A percentile compares a stretch with the other conserved stretches of the same genome.
These are phyloP conservation scores for Drosophila diplacantha DNA, from an alignment of 2,888 invertebrate genomes.

Conservation along the genomic window DNA sequence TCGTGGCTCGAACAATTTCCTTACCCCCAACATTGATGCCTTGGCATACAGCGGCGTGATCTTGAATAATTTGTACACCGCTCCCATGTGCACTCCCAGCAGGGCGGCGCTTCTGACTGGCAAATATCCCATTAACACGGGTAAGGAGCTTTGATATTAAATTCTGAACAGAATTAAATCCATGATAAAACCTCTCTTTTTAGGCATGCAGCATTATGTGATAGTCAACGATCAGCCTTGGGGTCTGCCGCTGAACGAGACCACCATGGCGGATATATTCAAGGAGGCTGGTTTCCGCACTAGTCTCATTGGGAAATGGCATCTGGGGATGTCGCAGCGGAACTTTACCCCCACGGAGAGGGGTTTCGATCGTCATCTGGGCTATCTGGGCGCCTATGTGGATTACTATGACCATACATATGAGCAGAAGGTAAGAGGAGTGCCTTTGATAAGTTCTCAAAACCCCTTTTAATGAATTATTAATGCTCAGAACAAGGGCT, in stretches of 20 bases:
- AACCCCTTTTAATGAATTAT: no score
- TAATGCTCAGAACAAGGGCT: constrained; percentile 39
- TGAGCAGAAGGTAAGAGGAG: constrained; percentile 74
- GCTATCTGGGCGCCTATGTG: constrained; percentile 89
- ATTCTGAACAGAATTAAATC: neutral
- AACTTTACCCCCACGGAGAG: constrained; percentile 82
- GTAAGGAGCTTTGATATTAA: constrained; percentile 67
- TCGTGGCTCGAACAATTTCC: constrained; percentile 92
- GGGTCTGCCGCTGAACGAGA: constrained; percentile 84
- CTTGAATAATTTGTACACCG: constrained; percentile 87
- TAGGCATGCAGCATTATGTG: constrained; percentile 86
- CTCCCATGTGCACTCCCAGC: constrained; percentile 91
- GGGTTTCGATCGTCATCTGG: constrained; percentile 89
- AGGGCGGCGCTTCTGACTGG: constrained; percentile 90
- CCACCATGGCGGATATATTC: constrained; percentile 84
- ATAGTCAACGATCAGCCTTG: constrained; percentile 84
- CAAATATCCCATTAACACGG: constrained; percentile 90
- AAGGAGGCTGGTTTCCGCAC: constrained; percentile 87
- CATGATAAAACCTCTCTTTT: neutral
- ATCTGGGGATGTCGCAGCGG: constrained; percentile 86
- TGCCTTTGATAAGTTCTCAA: fast-evolving
- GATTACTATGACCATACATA: constrained; percentile 87
- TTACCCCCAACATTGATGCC: constrained; percentile 93
- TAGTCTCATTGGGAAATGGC: constrained; percentile 94
- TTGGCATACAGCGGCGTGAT: constrained; percentile 91